These are phyloP conservation scores for Orchesellides sinensis DNA, from an alignment of 2,888 invertebrate genomes.

Conservation along the genomic window DNA sequence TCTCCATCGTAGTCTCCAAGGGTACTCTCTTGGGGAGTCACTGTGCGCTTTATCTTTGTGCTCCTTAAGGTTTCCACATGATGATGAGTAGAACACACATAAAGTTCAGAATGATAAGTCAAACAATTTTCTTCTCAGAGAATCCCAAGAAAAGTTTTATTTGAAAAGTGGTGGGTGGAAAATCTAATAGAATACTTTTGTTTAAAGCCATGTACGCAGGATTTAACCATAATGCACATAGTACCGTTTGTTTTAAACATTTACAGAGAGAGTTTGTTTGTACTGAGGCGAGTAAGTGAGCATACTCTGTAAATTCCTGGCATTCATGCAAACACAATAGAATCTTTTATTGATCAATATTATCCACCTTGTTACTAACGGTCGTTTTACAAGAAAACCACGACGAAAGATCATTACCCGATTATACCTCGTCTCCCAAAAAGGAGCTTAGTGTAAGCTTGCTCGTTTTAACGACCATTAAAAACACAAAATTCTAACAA, in stretches of 20 bases:
- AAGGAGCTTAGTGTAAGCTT: too few relatives aligned
- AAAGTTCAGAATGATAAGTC: slow-evolving; percentile 49
- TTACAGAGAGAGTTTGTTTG: not conserved
- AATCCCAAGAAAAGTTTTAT: slow-evolving; percentile 3
- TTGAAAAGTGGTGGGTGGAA: slow-evolving; percentile 24
- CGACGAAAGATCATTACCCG: too few relatives aligned
- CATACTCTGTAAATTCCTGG: not conserved
- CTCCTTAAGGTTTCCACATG: slow-evolving; percentile 48
- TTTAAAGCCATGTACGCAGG: not conserved
- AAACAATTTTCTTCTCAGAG: slow-evolving; percentile 28
- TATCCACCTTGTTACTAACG: too few relatives aligned
- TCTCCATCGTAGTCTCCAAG: slow-evolving; percentile 47
- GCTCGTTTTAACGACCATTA: too few relatives aligned
- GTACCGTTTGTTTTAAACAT: not conserved
- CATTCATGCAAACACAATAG: not conserved
- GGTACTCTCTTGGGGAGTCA: slow-evolving; percentile 30
- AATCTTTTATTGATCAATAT: not conserved
- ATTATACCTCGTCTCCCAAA: too few relatives aligned
- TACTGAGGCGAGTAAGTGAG: not conserved
- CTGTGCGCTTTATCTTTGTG: slow-evolving; percentile 46
- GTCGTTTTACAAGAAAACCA: too few relatives aligned
- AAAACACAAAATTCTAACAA: too few relatives aligned
- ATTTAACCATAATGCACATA: not conserved
- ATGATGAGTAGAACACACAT: slow-evolving; percentile 66
- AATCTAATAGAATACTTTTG: not conserved